Evolutionary conservation across 2,797 vertebrate genomes (phyloP).

Genomic region (Sebastes alutus): DNA sequence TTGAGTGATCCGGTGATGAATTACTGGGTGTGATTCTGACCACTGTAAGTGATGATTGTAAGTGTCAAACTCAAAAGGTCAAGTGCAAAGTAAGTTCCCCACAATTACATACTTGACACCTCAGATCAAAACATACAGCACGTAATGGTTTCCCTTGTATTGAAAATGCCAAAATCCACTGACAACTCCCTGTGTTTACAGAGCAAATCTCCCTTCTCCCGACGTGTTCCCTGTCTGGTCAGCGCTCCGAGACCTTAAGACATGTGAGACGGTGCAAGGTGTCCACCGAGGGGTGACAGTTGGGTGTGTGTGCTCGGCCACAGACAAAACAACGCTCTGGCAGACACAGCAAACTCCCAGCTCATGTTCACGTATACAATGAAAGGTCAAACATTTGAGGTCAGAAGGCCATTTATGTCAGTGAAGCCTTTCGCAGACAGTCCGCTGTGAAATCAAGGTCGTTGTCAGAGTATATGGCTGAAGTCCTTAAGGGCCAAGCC

Average conservation of each 20-base stretch:
- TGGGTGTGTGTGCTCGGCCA: slow-evolving; percentile 58
- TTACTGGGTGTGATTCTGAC: slow-evolving; percentile 48
- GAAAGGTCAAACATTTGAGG: slow-evolving; percentile 53
- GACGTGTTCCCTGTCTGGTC: slow-evolving; percentile 32
- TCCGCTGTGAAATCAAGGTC: slow-evolving; percentile 40
- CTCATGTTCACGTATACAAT: slow-evolving; percentile 54
- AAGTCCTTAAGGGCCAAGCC: slow-evolving; percentile 16
- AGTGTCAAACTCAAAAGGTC: slow-evolving; percentile 47
- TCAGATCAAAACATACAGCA: slow-evolving; percentile 60
- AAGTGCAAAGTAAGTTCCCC: slow-evolving; percentile 50
- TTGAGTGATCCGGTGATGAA: slow-evolving; percentile 45
- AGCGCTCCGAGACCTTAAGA: slow-evolving; percentile 36
- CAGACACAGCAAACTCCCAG: slow-evolving; percentile 52
- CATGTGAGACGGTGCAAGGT: slow-evolving; percentile 40
- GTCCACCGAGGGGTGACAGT: slow-evolving; percentile 64
- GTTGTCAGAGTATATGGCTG: slow-evolving; percentile 1
- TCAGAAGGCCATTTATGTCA: slow-evolving; percentile 56
- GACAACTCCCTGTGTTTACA: slow-evolving; percentile 47
- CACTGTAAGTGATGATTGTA: slow-evolving; percentile 28
- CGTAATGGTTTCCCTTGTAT: slow-evolving; percentile 52
- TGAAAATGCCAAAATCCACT: slow-evolving; percentile 33
- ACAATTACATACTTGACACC: slow-evolving; percentile 58
- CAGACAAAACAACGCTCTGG: slow-evolving; percentile 75
- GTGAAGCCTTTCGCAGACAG: slow-evolving; percentile 13
- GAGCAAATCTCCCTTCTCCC: slow-evolving; percentile 27